Evolutionary conservation across 2,797 vertebrate genomes (phyloP).

Genomic region (Lates japonicus): DNA sequence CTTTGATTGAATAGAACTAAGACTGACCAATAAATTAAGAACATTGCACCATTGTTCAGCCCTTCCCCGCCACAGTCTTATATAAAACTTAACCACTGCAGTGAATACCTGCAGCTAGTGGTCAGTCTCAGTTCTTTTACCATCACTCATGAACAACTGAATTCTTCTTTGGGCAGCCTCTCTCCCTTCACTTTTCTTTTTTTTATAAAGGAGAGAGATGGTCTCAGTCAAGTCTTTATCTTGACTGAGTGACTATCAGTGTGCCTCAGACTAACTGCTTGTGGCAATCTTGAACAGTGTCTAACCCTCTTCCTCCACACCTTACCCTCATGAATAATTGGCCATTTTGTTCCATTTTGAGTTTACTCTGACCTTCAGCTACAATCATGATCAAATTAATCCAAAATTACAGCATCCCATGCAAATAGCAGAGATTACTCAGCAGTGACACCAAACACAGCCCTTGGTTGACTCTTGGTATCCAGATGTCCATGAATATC

Average conservation of each 20-base stretch:
- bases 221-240: too few relatives aligned
- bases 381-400: not conserved
- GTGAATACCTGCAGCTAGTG: not conserved
- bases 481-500: not conserved
- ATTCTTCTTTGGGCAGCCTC: not conserved
- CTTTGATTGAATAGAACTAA: not conserved
- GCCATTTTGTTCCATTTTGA: not conserved
- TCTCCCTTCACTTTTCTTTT: not conserved
- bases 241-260: too few relatives aligned
- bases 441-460: not conserved
- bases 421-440: not conserved
- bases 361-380: not conserved
- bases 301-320: not conserved
- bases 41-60: not conserved
- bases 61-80: too few relatives aligned
- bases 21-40: not conserved
- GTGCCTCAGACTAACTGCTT: not conserved
- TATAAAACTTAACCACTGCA: not conserved
- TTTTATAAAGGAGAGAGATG: not conserved
- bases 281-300: not conserved
- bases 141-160: too few relatives aligned
- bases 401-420: not conserved
- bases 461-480: not conserved
- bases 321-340: not conserved
- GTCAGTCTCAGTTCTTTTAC: too few relatives aligned